Conservation (phyloP, 2,888 invertebrate genomes). For the Ganaspis brasiliensis region DNA sequence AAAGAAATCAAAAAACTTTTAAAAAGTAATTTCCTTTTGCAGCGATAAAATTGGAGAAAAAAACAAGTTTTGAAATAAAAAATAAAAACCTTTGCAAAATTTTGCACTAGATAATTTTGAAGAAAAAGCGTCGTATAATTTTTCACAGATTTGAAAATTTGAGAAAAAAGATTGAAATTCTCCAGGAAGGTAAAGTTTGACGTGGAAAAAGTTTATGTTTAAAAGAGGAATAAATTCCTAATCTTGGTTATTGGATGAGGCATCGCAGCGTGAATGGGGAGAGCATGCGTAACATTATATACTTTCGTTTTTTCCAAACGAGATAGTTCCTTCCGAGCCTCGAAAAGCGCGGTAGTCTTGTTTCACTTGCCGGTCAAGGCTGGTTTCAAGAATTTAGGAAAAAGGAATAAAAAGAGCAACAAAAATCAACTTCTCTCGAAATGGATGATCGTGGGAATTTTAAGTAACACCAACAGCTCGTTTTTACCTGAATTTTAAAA, state of each 20-base stretch:
- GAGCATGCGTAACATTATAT: conserved; percentile 56
- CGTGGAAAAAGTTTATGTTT: too few species aligned
- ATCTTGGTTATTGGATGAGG: conserved; percentile 50
- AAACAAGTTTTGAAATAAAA: too few species aligned
- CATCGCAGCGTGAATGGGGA: conserved; percentile 61
- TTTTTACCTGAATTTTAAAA: too few species aligned
- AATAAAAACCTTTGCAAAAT: too few species aligned
- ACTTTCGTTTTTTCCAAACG: conserved; percentile 66
- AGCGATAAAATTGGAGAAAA: too few species aligned
- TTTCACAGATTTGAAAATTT: too few species aligned
- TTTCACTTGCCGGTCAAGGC: conserved; percentile 1
- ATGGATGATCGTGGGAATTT: conserved; percentile 4
- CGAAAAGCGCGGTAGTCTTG: conserved; percentile 37
- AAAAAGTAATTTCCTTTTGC: too few species aligned
- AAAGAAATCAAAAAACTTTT: too few species aligned
- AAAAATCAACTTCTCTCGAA: neutral
- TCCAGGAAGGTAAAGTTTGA: neutral
- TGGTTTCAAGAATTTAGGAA: neutral
- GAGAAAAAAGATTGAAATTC: neutral
- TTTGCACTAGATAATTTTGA: too few species aligned
- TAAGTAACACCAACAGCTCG: too few species aligned
- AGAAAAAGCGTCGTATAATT: too few species aligned
- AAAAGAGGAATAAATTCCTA: conserved; percentile 2
- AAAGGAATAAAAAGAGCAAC: neutral
- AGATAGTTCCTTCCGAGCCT: conserved; percentile 26